Evolutionary conservation across 2,888 invertebrate genomes (phyloP).

Genomic region (Rhogogaster chlorosoma): DNA sequence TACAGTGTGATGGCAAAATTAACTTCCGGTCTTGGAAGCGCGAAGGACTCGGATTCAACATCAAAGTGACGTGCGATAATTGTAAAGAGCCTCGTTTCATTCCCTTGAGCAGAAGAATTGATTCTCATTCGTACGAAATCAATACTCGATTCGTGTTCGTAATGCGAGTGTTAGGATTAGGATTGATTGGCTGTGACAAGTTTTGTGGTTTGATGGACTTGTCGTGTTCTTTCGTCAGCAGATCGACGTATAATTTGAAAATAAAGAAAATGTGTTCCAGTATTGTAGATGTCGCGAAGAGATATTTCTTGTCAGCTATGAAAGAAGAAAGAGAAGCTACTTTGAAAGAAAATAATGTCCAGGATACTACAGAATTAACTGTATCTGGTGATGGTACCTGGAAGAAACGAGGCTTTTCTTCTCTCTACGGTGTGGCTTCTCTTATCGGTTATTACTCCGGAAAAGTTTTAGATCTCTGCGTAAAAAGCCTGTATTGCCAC

Average conservation of each 20-base stretch:
- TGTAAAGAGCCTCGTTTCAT: conserved; percentile 56
- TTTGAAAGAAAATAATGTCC: conserved; percentile 50
- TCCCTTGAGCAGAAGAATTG: conserved; percentile 57
- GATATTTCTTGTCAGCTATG: conserved; percentile 52
- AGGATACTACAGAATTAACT: too few species aligned
- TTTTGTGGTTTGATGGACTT: conserved; percentile 56
- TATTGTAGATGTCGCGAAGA: conserved; percentile 52
- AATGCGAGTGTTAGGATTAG: conserved; percentile 58
- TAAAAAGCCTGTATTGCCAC: too few species aligned
- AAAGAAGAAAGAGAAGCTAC: conserved; percentile 55
- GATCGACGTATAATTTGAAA: conserved; percentile 52
- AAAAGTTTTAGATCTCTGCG: too few species aligned
- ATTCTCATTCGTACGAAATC: conserved; percentile 56
- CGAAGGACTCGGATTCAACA: conserved; percentile 57
- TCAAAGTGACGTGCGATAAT: too few species aligned
- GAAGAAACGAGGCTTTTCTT: too few species aligned
- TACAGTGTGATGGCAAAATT: conserved; percentile 57
- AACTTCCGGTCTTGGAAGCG: conserved; percentile 55
- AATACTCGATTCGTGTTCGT: conserved; percentile 61
- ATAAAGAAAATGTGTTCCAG: conserved; percentile 52
- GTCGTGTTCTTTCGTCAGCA: conserved; percentile 51
- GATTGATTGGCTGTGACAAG: conserved; percentile 58
- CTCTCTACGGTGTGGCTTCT: too few species aligned
- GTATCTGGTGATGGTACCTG: too few species aligned
- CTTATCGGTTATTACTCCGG: too few species aligned